Evolutionary conservation across 2,113 vertebrate genomes (phyloP), one percentile per base, ranked within the genome.

Genomic region (Pheucticus melanocephalus): DNA sequence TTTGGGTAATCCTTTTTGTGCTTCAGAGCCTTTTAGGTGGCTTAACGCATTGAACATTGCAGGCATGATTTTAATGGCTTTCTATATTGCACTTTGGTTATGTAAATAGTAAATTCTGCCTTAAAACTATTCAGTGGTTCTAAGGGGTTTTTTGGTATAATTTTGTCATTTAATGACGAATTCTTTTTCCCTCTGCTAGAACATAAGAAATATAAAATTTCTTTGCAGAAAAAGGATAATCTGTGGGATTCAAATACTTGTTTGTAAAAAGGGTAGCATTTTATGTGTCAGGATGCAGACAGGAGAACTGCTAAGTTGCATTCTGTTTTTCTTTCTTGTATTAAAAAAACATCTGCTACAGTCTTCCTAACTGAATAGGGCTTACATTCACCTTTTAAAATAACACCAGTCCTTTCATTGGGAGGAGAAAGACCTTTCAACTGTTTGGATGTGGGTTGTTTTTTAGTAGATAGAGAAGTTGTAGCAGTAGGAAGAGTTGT

Each of bases 21-120:
- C 72, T 82, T 90, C 70, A 88, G 63, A 90, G 24, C 23, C 14
- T 79, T 92, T 89, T 83, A 63, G 70, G 50, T 70, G 65, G 27
- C 35, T 92, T 91, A 48, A 15, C 91, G 78, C 39, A 61, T 76
- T 89, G 91, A 82, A 87, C 28, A 75, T 92, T 92, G 53, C n/a
- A 90, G 63, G 39, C 45, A 37, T 82, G 31, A 61, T 95, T 93
- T 94, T 88, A 92, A 87, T 94, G 70, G 59, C 28, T 80, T 85
- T 25, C 23, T 60, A 28, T 85, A 63, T 93, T 88, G 61, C 89
- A 73, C 81, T 95, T 57, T 88, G 42, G 24, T 95, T 88, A 54
- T 84, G 16, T 88, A 69, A 91, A 75, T 68, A 68, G 91, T 92
- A 75, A 90, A 83, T 45, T 82, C 83, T 71, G 15, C 83, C 77